Conservation (phyloP, 2,888 invertebrate species). For the Drosophila mercatorum region DNA sequence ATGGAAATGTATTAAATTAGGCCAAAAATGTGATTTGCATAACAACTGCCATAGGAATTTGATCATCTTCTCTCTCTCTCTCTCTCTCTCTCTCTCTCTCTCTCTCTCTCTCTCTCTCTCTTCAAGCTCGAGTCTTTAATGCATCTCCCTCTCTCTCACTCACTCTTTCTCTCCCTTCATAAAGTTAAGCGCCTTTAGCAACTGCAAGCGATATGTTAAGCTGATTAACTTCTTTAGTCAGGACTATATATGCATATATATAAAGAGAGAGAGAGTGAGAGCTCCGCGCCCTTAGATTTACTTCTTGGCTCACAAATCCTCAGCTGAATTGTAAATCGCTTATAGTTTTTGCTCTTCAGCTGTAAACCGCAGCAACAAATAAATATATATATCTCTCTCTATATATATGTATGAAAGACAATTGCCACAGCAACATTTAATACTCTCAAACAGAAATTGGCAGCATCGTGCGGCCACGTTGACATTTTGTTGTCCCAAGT, state of each 20-base stretch:
- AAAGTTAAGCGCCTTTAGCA: constrained; percentile 16
- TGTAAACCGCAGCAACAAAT: constrained; percentile 54
- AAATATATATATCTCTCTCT: background rate
- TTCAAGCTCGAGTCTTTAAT: background rate
- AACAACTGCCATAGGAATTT: constrained; percentile 8
- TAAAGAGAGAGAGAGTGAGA: background rate
- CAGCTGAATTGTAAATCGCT: constrained; percentile 50
- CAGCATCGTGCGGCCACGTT: constrained; percentile 39
- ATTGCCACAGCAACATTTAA: constrained; percentile 57
- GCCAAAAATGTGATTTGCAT: constrained; percentile 43
- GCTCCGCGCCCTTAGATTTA: background rate
- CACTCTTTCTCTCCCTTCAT: background rate
- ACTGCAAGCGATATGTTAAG: constrained; percentile 11
- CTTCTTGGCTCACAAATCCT: constrained; percentile 29
- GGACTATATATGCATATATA: background rate
- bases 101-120: too few species aligned
- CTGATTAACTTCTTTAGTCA: constrained; percentile 4
- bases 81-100: background rate
- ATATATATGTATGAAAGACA: constrained; percentile 46
- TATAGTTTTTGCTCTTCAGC: constrained; percentile 39
- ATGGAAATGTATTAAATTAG: constrained; percentile 56
- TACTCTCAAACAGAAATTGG: constrained; percentile 63
- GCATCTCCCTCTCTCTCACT: background rate
- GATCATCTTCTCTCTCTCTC: background rate
- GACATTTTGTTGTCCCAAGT: constrained; percentile 55